Evolutionary conservation across 2,113 vertebrate genomes (phyloP).

Genomic region (Fregetta grallaria): DNA sequence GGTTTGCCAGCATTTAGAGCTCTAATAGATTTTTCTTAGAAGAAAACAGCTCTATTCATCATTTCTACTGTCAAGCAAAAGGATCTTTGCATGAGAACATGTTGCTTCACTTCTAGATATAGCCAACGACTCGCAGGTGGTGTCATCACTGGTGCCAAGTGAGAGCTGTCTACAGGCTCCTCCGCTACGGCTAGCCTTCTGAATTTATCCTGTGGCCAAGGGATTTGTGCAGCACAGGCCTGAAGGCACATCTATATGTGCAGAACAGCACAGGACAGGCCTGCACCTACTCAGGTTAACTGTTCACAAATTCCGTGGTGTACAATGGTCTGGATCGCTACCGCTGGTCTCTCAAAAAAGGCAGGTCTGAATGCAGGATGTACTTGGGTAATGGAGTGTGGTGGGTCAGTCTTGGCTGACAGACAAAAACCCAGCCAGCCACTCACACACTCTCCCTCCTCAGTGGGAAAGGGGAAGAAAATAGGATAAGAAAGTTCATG

Average conservation of each 20-base stretch:
- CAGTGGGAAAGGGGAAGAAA: neutral
- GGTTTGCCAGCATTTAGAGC: neutral
- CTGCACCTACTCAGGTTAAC: neutral
- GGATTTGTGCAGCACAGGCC: neutral
- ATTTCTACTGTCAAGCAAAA: neutral
- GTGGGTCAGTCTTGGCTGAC: neutral
- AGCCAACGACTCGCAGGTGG: neutral
- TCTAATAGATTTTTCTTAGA: neutral
- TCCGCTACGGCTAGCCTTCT: neutral
- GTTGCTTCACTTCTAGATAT: neutral
- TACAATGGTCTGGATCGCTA: accelerated
- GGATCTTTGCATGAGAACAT: neutral
- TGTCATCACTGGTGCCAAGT: neutral
- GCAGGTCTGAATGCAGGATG: neutral
- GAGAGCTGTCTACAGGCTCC: neutral
- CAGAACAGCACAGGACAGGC: neutral
- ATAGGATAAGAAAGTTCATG: neutral
- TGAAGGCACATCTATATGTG: neutral
- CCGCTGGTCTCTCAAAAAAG: neutral
- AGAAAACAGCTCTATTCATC: neutral
- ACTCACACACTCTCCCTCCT: neutral
- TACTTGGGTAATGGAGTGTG: neutral
- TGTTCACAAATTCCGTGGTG: neutral
- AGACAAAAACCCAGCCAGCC: neutral
- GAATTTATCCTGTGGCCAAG: neutral